phyloP scores from a whole-genome alignment of 2,888 invertebrate genomes.

The Timema cristinae region DNA sequence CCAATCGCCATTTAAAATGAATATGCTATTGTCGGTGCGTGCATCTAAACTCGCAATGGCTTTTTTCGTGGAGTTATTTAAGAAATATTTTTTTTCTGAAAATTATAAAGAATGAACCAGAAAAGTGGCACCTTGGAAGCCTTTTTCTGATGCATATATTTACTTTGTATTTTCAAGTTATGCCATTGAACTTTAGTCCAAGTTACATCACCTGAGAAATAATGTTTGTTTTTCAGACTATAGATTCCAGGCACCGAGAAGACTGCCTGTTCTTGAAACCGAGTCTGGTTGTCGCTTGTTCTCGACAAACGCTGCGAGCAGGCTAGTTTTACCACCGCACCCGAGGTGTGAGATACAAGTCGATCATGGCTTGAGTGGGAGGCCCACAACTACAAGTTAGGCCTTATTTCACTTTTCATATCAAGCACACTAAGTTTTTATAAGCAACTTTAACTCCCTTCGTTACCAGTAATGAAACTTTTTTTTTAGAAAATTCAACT shows the following conservation, averaged over 20 bases:
- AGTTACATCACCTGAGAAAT: slow-evolving; percentile 1
- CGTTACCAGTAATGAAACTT: too few species aligned
- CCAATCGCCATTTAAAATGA: too few species aligned
- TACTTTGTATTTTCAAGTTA: neutral
- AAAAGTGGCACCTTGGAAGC: too few species aligned
- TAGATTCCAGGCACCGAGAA: slow-evolving; percentile 52
- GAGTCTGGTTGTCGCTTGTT: slow-evolving; percentile 61
- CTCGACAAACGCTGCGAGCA: slow-evolving; percentile 66
- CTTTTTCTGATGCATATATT: neutral
- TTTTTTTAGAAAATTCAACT: too few species aligned
- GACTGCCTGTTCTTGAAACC: slow-evolving; percentile 63
- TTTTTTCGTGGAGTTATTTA: slow-evolving; percentile 5
- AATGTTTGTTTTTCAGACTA: slow-evolving; percentile 44
- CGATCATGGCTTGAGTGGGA: slow-evolving; percentile 49
- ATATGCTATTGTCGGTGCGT: too few species aligned
- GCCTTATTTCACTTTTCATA: slow-evolving; percentile 17
- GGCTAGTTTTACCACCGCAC: slow-evolving; percentile 57
- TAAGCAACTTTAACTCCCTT: neutral
- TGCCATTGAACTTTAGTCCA: neutral
- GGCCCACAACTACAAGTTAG: slow-evolving; percentile 24
- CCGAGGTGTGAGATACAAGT: slow-evolving; percentile 39
- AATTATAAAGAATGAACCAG: too few species aligned
- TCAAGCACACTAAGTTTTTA: neutral
- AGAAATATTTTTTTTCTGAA: neutral
- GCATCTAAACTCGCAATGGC: too few species aligned